Evolutionary conservation across 1,140 invertebrate genomes (phyloP).

Genomic region (Papilio machaon): DNA sequence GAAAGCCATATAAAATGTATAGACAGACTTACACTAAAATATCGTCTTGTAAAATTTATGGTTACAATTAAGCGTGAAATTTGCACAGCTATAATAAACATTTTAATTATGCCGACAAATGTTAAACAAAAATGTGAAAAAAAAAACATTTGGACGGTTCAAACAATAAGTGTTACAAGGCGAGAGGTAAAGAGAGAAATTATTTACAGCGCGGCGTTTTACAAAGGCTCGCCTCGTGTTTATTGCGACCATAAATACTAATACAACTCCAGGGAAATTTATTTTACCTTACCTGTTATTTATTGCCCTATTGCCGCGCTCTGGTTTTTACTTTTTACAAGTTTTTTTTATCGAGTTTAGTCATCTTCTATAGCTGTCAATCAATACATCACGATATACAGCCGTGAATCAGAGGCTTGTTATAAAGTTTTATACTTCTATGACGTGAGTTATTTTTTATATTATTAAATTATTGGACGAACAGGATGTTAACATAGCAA

Average conservation of each 20-base stretch:
- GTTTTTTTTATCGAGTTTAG: conserved; percentile 43
- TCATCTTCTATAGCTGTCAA: conserved; percentile 24
- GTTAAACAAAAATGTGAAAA: conserved; percentile 31
- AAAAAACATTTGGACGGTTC: conserved; percentile 43
- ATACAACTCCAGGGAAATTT: conserved; percentile 75
- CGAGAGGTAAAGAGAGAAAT: conserved; percentile 68
- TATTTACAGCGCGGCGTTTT: conserved; percentile 76
- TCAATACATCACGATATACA: neutral
- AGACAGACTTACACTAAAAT: neutral
- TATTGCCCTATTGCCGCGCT: conserved; percentile 63
- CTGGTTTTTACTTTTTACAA: conserved; percentile 65
- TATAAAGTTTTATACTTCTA: neutral
- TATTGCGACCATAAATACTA: conserved; percentile 79
- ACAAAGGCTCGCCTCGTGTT: conserved; percentile 71
- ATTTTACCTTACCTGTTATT: conserved; percentile 77
- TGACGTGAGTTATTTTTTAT: neutral
- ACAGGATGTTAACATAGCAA: neutral
- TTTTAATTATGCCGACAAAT: conserved; percentile 10
- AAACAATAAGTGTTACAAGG: conserved; percentile 67
- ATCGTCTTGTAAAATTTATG: neutral
- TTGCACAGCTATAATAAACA: neutral
- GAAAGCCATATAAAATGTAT: neutral
- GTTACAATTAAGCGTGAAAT: conserved; percentile 12
- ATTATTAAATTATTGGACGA: neutral
- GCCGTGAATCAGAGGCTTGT: neutral